Evolutionary conservation across 2,113 vertebrate species (phyloP), one percentile per base, ranked within the genome.

Genomic region (Thamnophis sirtalis): DNA sequence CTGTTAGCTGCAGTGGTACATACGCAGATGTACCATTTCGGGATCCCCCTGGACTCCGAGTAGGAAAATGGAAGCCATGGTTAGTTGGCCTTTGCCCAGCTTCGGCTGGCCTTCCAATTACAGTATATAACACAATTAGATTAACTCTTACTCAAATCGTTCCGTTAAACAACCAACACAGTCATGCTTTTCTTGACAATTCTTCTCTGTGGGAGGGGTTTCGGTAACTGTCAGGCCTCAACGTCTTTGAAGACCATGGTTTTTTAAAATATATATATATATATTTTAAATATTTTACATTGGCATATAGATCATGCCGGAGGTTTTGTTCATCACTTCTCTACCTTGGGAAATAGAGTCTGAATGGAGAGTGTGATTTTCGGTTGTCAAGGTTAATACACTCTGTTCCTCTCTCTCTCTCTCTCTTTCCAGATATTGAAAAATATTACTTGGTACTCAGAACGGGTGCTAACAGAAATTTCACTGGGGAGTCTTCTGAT

Each of bases 401-500:
- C 54, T 56, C 19, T 84, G 68, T 24, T 48, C 26, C 87, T 93
- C 56, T 92, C 9, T 54, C 53, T 92, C 56, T 92, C 56, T 58
- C 56, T 55, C 53, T 49, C 48, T 17, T 95, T 94, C 0, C 96
- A 99, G 99, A 97, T 98, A 91, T 84, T 99, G 95, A 99, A 99
- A 97, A 99, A 99, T 86, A 98, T 99, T 95, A 97, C 98, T 24
- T 99, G 99, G 99, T 99, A 99, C 95, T 98, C 99, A 19, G 99
- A 99, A 95, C 98, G 99, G 24, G 98, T 98, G 48, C 92, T 99
- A 94, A 99, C 99, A 11, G 99, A 99, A 96, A 99, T 99, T 97
- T 99, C 99, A 4, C 97, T 99, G 85, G 99, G 99, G 56, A 99
- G 99, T 95, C 98, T 99, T 92, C 98, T 99, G 94, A 99, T 99